phyloP scores from a whole-genome alignment of 1,140 invertebrate species.

The Trigoniulus corallinus region DNA sequence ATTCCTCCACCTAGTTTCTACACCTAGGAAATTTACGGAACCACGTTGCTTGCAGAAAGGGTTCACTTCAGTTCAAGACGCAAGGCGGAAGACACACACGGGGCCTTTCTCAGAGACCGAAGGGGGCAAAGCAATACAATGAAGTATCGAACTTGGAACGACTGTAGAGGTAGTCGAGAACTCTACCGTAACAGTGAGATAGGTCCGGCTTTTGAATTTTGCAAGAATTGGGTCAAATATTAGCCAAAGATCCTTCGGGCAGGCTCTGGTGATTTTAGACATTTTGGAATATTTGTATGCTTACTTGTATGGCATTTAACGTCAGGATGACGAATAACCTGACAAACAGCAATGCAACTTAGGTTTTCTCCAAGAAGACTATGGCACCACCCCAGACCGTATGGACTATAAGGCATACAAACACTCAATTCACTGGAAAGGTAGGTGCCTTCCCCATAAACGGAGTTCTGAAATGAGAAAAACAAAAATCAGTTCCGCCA shows the following conservation, averaged over 20 bases:
- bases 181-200: neutral
- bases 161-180: neutral
- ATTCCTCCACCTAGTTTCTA: no score
- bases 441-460: conserved; percentile 58
- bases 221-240: neutral
- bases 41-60: no score
- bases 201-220: no score
- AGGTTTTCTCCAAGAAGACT: conserved; percentile 50
- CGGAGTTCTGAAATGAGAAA: conserved; percentile 31
- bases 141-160: neutral
- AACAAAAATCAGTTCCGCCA: neutral
- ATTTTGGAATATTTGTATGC: conserved; percentile 7
- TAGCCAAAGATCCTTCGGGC: neutral
- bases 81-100: no score
- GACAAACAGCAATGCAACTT: conserved; percentile 57
- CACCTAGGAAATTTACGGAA: no score
- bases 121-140: no score
- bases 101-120: no score
- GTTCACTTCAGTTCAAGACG: no score
- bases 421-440: conserved; percentile 51
- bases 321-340: conserved; percentile 52
- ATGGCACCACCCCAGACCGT: conserved; percentile 49
- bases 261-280: neutral
- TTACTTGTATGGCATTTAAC: conserved; percentile 26
- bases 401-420: conserved; percentile 47